These are phyloP conservation scores for Pogoniulus pusillus DNA, from an alignment of 2,797 vertebrate species.

Conservation along the genomic window DNA sequence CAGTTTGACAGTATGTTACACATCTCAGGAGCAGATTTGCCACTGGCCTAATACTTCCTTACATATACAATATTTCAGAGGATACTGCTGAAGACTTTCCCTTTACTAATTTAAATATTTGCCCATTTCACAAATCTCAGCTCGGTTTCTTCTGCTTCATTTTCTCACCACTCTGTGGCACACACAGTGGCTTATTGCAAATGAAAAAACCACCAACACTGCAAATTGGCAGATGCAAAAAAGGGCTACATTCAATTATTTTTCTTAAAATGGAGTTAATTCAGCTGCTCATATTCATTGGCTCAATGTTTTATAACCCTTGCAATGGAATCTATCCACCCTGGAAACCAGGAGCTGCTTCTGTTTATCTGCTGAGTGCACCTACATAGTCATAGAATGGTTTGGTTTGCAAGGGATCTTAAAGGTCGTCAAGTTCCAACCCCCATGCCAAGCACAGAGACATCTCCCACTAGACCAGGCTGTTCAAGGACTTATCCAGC, in stretches of 20 bases:
- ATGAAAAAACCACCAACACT: neutral
- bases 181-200: neutral
- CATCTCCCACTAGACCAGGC: too few species aligned
- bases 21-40: slow-evolving; percentile 24
- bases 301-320: neutral
- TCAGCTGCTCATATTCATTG: neutral
- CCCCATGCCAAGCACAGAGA: too few species aligned
- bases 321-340: neutral
- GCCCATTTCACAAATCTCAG: slow-evolving; percentile 1
- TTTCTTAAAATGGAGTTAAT: neutral
- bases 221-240: neutral
- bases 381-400: too few species aligned
- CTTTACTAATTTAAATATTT: slow-evolving; percentile 42
- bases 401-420: too few species aligned
- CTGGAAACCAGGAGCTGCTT: neutral
- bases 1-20: slow-evolving; percentile 5
- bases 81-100: neutral
- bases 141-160: neutral
- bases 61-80: slow-evolving; percentile 1
- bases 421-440: too few species aligned
- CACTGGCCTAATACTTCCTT: neutral
- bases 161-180: neutral
- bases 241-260: neutral
- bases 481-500: too few species aligned
- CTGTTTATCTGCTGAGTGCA: neutral